Evolutionary conservation across 2,797 vertebrate species (phyloP).

Genomic region (Falco peregrinus): DNA sequence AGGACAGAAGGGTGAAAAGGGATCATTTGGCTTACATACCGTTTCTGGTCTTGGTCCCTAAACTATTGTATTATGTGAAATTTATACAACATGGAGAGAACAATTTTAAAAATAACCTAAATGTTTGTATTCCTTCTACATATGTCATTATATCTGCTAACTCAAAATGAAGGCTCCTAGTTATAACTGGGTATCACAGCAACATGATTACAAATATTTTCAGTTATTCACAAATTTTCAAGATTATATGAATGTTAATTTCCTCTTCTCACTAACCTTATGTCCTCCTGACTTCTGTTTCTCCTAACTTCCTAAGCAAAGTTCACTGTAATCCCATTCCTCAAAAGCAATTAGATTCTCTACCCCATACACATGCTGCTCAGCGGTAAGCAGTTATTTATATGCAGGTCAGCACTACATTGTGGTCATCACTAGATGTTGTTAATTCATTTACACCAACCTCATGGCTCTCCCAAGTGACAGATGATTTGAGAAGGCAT

Average conservation of each 20-base stretch:
- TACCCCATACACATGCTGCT: not conserved
- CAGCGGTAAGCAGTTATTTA: not conserved
- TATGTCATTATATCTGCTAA: not conserved
- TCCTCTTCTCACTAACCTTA: not conserved
- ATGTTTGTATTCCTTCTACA: not conserved
- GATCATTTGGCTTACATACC: not conserved
- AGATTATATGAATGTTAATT: not conserved
- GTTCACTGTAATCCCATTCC: not conserved
- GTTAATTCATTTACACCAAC: not conserved
- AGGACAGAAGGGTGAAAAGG: not conserved
- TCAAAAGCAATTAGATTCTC: not conserved
- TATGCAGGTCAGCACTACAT: not conserved
- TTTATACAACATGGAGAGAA: not conserved
- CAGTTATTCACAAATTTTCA: not conserved
- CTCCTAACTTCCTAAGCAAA: not conserved
- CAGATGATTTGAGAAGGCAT: not conserved
- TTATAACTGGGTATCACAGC: not conserved
- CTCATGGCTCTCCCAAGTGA: not conserved
- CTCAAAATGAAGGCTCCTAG: not conserved
- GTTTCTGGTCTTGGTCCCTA: not conserved
- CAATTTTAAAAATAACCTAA: not conserved
- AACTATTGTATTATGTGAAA: not conserved
- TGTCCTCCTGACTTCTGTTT: not conserved
- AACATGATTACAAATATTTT: not conserved
- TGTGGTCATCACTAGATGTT: not conserved